These are phyloP conservation scores for Thecocarcelia acutangulata DNA, from an alignment of 2,888 invertebrate genomes.

Conservation along the genomic window DNA sequence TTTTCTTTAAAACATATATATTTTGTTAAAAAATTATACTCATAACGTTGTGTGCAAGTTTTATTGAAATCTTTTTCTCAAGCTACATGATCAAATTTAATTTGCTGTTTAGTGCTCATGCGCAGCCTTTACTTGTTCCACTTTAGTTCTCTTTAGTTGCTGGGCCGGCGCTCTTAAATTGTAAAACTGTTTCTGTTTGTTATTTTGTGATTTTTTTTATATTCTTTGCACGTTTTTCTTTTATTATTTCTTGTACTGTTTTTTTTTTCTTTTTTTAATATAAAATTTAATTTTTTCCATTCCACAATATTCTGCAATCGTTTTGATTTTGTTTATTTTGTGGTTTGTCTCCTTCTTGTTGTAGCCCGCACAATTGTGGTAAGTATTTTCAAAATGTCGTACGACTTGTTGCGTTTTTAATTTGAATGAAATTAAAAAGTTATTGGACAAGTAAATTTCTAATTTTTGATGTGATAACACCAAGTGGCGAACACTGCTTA, in stretches of 20 bases:
- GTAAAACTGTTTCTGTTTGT: slow-evolving; percentile 21
- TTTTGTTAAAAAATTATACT: not conserved
- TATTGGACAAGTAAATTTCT: too few species aligned
- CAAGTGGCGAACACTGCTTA: too few species aligned
- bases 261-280: slow-evolving; percentile 20
- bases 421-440: too few species aligned
- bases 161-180: slow-evolving; percentile 45
- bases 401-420: not conserved
- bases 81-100: slow-evolving; percentile 6
- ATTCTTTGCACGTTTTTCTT: slow-evolving; percentile 67
- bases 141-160: slow-evolving; percentile 45
- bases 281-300: slow-evolving; percentile 39
- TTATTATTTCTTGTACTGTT: slow-evolving; percentile 38
- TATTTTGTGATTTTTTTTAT: slow-evolving; percentile 23
- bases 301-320: slow-evolving; percentile 66
- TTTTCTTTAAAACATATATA: not conserved
- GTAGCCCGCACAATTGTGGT: not conserved
- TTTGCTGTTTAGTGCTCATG: slow-evolving; percentile 48
- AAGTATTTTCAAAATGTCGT: not conserved
- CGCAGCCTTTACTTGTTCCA: slow-evolving; percentile 29
- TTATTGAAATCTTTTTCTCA: not conserved
- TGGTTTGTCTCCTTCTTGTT: slow-evolving; percentile 46
- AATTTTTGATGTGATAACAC: too few species aligned
- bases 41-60: slow-evolving; percentile 2
- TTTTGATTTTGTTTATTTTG: slow-evolving; percentile 46